Conservation (phyloP, 2,797 vertebrate species). For the Acrossocheilus fasciatus region DNA sequence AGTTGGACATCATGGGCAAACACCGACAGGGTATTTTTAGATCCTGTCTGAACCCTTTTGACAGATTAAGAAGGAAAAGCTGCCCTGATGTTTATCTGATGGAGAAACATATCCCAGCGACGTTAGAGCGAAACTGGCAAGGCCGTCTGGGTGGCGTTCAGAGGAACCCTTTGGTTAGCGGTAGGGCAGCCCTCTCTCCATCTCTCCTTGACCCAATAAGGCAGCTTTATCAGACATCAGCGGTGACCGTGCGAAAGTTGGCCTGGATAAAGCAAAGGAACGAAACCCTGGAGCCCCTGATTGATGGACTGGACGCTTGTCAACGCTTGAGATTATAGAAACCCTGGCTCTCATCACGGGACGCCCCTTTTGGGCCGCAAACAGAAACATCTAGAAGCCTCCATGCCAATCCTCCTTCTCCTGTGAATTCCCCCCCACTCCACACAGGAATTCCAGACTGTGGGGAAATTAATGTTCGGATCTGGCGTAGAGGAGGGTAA, state of each 20-base stretch:
- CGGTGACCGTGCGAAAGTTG: constrained; percentile 58
- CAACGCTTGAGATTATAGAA: constrained; percentile 78
- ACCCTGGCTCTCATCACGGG: constrained; percentile 69
- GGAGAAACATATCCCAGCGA: constrained; percentile 14
- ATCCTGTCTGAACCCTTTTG: constrained; percentile 34
- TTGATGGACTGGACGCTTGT: constrained; percentile 79
- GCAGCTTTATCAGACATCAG: constrained; percentile 46
- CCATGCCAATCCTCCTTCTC: constrained; percentile 66
- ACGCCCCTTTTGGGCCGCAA: constrained; percentile 63
- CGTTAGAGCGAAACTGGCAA: background rate
- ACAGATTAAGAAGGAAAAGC: constrained; percentile 29
- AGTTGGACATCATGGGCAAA: constrained; percentile 34
- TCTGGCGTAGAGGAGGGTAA: constrained; percentile 69
- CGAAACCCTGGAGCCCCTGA: constrained; percentile 73
- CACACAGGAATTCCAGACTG: constrained; percentile 77
- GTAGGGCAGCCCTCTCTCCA: constrained; percentile 10
- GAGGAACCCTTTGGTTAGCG: constrained; percentile 9
- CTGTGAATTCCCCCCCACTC: constrained; percentile 51
- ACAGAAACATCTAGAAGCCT: constrained; percentile 72
- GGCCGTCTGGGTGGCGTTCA: constrained; percentile 3
- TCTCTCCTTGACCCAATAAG: constrained; percentile 73
- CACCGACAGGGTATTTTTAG: constrained; percentile 39
- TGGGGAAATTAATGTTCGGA: constrained; percentile 80
- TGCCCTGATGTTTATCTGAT: constrained; percentile 33
- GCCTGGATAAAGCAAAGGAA: constrained; percentile 64